Evolutionary conservation across 2,113 vertebrate genomes (phyloP).

Genomic region (Pyxicephalus adspersus): DNA sequence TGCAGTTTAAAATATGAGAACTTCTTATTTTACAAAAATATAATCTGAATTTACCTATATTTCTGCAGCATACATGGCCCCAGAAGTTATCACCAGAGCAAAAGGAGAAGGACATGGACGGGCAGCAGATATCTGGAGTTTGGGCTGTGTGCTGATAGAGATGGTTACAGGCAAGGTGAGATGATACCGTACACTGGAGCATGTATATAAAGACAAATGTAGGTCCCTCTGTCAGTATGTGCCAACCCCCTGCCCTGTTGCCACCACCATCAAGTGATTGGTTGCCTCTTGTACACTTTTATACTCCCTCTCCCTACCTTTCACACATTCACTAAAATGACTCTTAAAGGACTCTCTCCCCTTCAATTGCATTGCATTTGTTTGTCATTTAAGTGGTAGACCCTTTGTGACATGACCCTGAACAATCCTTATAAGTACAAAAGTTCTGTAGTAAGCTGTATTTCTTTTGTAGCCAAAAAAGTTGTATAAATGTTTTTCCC

Average conservation of each 20-base stretch:
- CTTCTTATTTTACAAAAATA: too few relatives aligned
- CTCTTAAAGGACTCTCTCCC: too few relatives aligned
- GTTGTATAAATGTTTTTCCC: too few relatives aligned
- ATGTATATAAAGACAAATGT: not conserved
- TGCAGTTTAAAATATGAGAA: too few relatives aligned
- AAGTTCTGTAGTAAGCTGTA: not conserved
- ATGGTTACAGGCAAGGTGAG: constrained; percentile 98
- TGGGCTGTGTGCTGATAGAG: constrained; percentile 96
- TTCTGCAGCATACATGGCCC: constrained; percentile 93
- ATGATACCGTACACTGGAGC: not conserved
- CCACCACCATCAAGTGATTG: not conserved
- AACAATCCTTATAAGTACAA: not conserved
- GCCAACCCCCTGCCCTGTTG: not conserved
- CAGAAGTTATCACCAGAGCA: constrained; percentile 97
- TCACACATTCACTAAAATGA: too few relatives aligned
- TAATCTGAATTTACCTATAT: constrained; percentile 53
- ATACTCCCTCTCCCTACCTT: too few relatives aligned
- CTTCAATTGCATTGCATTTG: too few relatives aligned
- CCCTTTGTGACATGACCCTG: too few relatives aligned
- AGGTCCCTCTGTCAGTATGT: not conserved
- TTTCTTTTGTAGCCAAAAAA: constrained; percentile 34
- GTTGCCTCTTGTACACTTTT: too few relatives aligned
- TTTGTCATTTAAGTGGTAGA: too few relatives aligned
- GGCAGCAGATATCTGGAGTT: constrained; percentile 97
- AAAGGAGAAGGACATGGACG: constrained; percentile 97